A percentile compares a stretch with the other conserved stretches of the same genome.
phyloP scores from a whole-genome alignment of 2,888 invertebrate species.

The Nomada flava region DNA sequence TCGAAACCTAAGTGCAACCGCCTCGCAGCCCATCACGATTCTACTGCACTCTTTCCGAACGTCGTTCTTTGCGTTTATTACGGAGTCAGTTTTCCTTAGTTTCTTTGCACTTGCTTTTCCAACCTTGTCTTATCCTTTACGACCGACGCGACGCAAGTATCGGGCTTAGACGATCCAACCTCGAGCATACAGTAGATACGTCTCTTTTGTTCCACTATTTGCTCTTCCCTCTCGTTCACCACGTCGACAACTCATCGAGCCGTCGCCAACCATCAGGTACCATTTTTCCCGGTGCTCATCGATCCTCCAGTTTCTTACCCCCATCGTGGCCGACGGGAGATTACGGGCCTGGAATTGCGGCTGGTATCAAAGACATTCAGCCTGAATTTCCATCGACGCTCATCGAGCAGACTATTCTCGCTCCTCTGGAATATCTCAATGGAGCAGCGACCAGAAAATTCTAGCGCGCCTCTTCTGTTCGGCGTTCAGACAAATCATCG shows the following conservation, averaged over 20 bases:
- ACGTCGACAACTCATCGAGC: no score
- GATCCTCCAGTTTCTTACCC: conserved; percentile 28
- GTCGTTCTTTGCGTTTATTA: not conserved
- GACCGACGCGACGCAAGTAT: not conserved
- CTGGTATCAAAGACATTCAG: no score
- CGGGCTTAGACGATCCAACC: conserved; percentile 22
- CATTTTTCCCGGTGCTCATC: conserved; percentile 15
- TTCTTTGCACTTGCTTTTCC: not conserved
- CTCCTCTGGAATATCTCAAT: not conserved
- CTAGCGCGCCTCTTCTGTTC: not conserved
- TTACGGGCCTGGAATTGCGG: not conserved
- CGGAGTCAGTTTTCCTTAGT: not conserved
- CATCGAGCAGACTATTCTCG: not conserved
- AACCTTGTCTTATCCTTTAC: not conserved
- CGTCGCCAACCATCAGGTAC: no score
- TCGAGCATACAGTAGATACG: conserved; percentile 10
- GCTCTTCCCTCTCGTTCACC: conserved; percentile 18
- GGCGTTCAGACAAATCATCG: conserved; percentile 21
- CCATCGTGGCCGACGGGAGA: not conserved
- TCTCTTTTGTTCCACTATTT: conserved; percentile 3
- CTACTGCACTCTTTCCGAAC: conserved; percentile 3
- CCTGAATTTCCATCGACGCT: not conserved
- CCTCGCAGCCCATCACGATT: not conserved
- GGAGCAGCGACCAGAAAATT: not conserved
- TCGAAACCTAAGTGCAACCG: not conserved